Conservation (phyloP, 2,797 vertebrate species). For the Lates japonicus region DNA sequence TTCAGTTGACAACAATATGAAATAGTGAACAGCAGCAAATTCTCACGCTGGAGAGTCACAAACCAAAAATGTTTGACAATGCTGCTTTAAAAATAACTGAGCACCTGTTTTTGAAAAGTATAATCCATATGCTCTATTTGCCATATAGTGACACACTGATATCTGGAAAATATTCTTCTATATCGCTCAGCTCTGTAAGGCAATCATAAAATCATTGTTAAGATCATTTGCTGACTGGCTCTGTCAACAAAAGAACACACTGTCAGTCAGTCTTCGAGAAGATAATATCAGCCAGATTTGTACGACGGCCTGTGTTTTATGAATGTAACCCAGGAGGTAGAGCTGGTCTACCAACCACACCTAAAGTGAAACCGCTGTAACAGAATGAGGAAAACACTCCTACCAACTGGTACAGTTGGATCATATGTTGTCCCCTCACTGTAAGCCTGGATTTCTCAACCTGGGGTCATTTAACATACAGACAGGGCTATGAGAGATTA, state of each 20-base stretch:
- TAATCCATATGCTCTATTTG: background rate
- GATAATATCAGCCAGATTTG: conserved; percentile 28
- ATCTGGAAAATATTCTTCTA: background rate
- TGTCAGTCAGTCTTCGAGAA: background rate
- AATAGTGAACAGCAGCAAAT: background rate
- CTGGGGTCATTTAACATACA: background rate
- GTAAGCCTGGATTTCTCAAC: conserved; percentile 4
- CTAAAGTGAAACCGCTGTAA: conserved; percentile 23
- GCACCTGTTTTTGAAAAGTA: background rate
- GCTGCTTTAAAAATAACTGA: background rate
- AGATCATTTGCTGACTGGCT: background rate
- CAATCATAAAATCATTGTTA: background rate
- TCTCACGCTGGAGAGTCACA: background rate
- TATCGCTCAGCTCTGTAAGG: background rate
- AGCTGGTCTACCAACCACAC: conserved; percentile 75
- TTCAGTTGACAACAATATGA: background rate
- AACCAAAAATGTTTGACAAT: background rate
- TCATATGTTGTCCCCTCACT: conserved; percentile 5
- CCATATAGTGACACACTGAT: background rate
- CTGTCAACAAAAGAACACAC: background rate
- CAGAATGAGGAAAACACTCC: conserved; percentile 47
- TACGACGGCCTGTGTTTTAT: conserved; percentile 24
- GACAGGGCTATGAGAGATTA: background rate
- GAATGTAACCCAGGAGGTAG: conserved; percentile 66
- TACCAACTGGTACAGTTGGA: conserved; percentile 1